phyloP scores from a whole-genome alignment of 2,113 vertebrate genomes.

The Coracopsis vasa region DNA sequence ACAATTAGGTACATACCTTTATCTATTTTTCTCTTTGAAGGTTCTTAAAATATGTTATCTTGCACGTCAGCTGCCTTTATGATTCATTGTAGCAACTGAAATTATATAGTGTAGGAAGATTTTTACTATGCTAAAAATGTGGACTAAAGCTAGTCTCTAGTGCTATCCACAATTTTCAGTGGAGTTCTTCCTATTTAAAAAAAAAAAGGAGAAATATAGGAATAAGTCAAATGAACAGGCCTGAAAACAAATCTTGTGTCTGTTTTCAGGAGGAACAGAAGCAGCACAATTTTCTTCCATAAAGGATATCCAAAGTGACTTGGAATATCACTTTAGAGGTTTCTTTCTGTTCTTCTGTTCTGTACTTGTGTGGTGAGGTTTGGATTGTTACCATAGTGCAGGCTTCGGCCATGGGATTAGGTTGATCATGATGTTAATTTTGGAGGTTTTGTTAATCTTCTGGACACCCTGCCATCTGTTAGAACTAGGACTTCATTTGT shows the following conservation, averaged over 20 bases:
- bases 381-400: not conserved
- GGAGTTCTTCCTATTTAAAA: not conserved
- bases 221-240: not conserved
- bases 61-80: conserved; percentile 62
- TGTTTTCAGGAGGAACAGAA: not conserved
- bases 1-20: conserved; percentile 69
- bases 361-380: not conserved
- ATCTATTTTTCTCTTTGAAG: conserved; percentile 64
- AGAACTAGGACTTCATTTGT: not conserved
- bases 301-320: not conserved
- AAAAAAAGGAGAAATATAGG: not conserved
- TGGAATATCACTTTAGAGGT: not conserved
- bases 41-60: conserved; percentile 59
- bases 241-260: not conserved
- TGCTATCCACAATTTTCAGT: not conserved
- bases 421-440: not conserved
- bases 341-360: not conserved
- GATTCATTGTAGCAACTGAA: conserved; percentile 55
- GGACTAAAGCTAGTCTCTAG: not conserved
- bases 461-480: not conserved
- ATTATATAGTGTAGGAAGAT: not conserved
- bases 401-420: not conserved
- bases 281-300: not conserved
- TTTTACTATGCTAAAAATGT: conserved; percentile 15
- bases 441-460: not conserved